A percentile compares a stretch with the other conserved stretches of the same genome.
Conservation (phyloP, 2,113 vertebrate genomes). For the Motacilla tschutschensis region DNA sequence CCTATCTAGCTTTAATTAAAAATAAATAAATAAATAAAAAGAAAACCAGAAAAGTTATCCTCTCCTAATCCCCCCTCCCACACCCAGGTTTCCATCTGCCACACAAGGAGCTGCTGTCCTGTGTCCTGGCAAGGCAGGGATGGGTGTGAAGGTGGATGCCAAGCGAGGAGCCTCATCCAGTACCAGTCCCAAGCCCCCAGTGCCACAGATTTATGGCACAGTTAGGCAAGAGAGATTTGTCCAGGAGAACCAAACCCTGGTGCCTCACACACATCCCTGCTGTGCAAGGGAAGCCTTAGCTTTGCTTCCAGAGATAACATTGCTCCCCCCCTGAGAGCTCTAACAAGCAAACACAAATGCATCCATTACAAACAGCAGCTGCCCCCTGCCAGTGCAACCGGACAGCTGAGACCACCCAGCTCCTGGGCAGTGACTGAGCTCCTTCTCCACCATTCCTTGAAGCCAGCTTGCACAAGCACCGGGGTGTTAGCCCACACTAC, state of each 20-base stretch:
- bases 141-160: background rate
- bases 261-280: fast-evolving
- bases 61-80: background rate
- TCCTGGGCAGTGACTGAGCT: background rate
- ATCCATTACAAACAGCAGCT: background rate
- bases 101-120: background rate
- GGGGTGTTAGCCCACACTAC: fast-evolving
- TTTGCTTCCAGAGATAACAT: fast-evolving
- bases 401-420: background rate
- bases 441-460: background rate
- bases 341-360: background rate
- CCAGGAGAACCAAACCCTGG: background rate
- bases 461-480: background rate
- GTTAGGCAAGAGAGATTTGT: background rate
- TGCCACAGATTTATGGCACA: background rate
- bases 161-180: background rate
- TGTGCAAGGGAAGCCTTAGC: background rate
- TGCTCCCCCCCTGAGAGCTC: background rate
- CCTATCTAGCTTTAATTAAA: background rate
- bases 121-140: background rate
- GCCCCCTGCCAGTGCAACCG: background rate
- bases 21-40: too few relatives aligned
- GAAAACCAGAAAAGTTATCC: background rate
- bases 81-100: background rate
- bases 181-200: background rate